Evolutionary conservation across 2,113 vertebrate genomes (phyloP), one percentile per base, ranked within the genome.

Genomic region (Sterna hirundo): DNA sequence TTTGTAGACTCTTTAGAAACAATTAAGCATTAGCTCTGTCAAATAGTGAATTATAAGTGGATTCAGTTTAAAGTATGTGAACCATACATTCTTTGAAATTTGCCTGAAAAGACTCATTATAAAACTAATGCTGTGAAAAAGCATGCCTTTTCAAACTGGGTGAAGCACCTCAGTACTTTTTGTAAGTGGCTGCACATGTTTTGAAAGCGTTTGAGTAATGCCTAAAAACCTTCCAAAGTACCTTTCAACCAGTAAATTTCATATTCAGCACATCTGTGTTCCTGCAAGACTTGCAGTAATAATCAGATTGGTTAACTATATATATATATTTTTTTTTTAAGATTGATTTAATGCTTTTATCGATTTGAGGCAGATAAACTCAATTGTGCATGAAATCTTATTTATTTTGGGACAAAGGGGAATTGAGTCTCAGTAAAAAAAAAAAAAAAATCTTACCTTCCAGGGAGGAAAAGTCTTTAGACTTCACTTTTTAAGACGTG

Each of bases 311-410:
- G 93, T 97, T 98, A 98, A 97, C 92, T 97, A 90, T 96, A 71
- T 86, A 16, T 54, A 15, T 54, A 52, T n/a, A n/a, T n/a, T n/a
- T 77, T 86, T 97, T 96, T 96, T 94, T 96, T 68, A 93, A 96
- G 94, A 96, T 97, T 93, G 96, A 78, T 98, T 97, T 97, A 98
- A 97, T 97, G 92, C 95, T 95, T 95, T 95, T 97, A 98, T 98
- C 15, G 47, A 98, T 98, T 97, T 95, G 94, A 96, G 91, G 92
- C 90, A 97, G 96, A 97, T 98, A 96, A 98, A 97, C 93, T 97
- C 91, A 95, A 94, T 98, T 97, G 95, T 97, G 95, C 84, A 14
- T 98, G 94, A 97, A 98, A 96, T 97, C 92, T 91, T 97, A 96
- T 96, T 98, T 97, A 96, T 98, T 96, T 97, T 23, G 64, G 47